Conservation (phyloP, 2,113 vertebrate genomes). For the Callaeas wilsoni region DNA sequence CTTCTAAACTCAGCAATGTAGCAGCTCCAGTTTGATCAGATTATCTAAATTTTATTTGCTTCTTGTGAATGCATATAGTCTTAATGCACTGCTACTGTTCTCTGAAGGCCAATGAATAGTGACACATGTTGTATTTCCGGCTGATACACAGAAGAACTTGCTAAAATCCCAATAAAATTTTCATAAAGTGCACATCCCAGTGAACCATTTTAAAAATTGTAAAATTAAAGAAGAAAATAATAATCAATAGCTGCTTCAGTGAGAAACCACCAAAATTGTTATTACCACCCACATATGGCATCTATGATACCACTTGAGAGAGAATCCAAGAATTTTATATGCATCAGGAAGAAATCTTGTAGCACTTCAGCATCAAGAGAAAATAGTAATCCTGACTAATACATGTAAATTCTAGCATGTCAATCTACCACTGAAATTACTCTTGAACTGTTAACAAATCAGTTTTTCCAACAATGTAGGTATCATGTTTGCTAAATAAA, state of each 20-base stretch:
- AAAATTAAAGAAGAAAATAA: neutral
- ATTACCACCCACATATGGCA: neutral
- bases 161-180: neutral
- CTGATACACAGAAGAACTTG: neutral
- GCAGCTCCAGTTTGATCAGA: neutral
- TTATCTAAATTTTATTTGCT: neutral
- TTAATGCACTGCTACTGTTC: neutral
- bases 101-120: neutral
- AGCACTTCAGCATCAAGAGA: neutral
- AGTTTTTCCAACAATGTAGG: neutral
- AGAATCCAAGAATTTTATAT: neutral
- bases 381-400: neutral
- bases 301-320: neutral
- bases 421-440: neutral
- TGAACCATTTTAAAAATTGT: neutral
- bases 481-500: slow-evolving; percentile 17
- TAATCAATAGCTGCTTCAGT: neutral
- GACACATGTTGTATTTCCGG: neutral
- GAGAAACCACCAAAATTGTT: neutral
- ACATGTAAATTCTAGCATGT: neutral
- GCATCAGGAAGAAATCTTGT: neutral
- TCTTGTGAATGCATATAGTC: neutral
- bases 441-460: slow-evolving; percentile 8
- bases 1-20: neutral
- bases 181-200: neutral